These are phyloP conservation scores for Chiloscyllium punctatum DNA, from an alignment of 2,797 vertebrate species.

Conservation along the genomic window DNA sequence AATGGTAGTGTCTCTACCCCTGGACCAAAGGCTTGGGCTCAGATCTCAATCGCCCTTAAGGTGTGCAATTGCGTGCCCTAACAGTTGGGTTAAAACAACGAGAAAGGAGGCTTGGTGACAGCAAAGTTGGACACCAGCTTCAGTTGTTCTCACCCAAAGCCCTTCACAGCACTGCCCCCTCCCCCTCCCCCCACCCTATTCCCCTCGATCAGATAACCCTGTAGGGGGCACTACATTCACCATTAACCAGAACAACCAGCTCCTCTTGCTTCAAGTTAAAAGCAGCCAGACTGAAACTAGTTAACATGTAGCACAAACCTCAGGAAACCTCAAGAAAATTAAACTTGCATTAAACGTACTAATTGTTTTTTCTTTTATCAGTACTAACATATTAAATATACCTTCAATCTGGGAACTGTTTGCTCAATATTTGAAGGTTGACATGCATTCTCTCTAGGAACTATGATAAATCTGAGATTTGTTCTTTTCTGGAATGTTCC, in stretches of 20 bases:
- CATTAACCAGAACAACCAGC: background rate
- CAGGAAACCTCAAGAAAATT: background rate
- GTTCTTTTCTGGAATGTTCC: slow-evolving; percentile 22
- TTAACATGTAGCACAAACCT: background rate
- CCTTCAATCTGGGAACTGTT: background rate
- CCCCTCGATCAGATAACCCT: too few species aligned
- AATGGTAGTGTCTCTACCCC: too few species aligned
- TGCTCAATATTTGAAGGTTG: background rate
- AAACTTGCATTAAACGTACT: background rate
- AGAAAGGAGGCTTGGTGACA: too few species aligned
- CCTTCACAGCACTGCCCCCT: too few species aligned
- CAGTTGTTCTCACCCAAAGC: too few species aligned
- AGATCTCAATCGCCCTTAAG: too few species aligned
- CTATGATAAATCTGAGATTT: background rate
- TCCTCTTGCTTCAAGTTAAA: background rate
- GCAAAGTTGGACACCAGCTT: too few species aligned
- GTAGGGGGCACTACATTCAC: background rate
- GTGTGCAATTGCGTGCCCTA: too few species aligned
- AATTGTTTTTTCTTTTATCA: background rate
- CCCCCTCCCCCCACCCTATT: too few species aligned
- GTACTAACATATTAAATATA: background rate
- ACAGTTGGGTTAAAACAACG: too few species aligned
- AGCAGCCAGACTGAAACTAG: background rate
- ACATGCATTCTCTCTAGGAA: background rate
- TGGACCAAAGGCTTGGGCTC: too few species aligned